Percentiles rank a stretch among this genome's conserved stretches.
Evolutionary conservation across 2,113 vertebrate genomes (phyloP).

Genomic region (Baryphthengus martii): DNA sequence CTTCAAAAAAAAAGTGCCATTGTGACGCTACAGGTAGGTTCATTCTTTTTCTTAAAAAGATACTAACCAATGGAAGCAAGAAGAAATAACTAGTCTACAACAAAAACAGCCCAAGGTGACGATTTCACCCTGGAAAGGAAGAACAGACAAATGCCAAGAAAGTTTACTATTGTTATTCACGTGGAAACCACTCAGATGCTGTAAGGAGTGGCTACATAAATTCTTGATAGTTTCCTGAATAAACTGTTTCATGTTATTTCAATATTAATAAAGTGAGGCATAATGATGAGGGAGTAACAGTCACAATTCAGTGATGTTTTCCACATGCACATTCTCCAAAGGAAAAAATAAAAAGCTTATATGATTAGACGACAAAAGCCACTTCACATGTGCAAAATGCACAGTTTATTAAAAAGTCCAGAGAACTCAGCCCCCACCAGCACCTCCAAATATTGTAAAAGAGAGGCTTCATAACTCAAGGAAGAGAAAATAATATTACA

Average conservation of each 20-base stretch:
- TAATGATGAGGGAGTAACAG: not conserved
- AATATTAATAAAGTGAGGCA: not conserved
- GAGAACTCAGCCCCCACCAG: not conserved
- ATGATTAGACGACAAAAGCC: not conserved
- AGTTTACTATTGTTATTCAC: not conserved
- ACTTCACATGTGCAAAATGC: not conserved
- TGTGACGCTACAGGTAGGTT: not conserved
- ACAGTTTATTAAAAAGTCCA: not conserved
- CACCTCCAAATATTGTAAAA: not conserved
- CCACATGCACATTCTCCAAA: not conserved
- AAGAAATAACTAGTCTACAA: not conserved
- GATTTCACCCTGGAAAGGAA: not conserved
- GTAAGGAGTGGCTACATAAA: not conserved
- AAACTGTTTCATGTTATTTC: not conserved
- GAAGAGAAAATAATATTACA: not conserved
- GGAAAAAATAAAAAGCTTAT: not conserved
- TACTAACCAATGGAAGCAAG: not conserved
- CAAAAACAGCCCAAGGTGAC: not conserved
- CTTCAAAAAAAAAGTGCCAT: not conserved
- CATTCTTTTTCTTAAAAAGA: not conserved
- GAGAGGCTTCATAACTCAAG: not conserved
- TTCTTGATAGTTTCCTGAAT: not conserved
- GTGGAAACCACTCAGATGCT: not conserved
- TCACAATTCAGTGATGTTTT: constrained; percentile 4
- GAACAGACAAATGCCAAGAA: not conserved